Conservation (phyloP, 1,140 invertebrate genomes). For the Lepidotrigona ventralis region DNA sequence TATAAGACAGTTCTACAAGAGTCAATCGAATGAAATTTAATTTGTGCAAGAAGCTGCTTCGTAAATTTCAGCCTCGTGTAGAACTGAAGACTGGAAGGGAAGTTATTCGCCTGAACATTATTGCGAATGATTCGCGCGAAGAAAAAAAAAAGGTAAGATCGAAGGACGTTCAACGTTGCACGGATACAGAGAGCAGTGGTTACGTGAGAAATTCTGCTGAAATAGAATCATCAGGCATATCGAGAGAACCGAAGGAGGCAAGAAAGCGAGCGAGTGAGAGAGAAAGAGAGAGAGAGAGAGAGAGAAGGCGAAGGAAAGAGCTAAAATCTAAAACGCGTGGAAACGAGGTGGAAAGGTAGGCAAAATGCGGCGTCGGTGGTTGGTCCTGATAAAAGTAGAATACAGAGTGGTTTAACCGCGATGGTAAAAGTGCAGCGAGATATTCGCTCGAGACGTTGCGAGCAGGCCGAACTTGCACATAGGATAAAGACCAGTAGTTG, state of each 20-base stretch:
- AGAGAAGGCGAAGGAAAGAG: neutral
- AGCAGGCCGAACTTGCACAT: constrained; percentile 57
- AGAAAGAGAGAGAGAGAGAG: neutral
- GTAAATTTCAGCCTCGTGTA: no score
- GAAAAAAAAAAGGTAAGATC: constrained; percentile 31
- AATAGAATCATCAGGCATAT: neutral
- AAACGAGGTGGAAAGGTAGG: constrained; percentile 23
- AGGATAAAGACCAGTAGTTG: constrained; percentile 42
- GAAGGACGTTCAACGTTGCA: constrained; percentile 40
- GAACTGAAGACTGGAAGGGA: no score
- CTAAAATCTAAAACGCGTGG: neutral
- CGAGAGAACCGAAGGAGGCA: neutral
- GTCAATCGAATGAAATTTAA: no score
- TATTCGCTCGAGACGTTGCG: constrained; percentile 57
- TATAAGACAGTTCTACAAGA: no score
- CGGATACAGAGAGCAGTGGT: neutral
- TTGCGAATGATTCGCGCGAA: neutral
- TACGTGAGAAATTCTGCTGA: neutral
- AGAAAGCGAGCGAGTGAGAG: neutral
- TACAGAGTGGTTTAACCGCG: constrained; percentile 61
- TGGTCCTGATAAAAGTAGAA: constrained; percentile 56
- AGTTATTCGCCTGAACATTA: no score
- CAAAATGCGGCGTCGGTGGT: constrained; percentile 27
- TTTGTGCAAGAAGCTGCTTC: no score
- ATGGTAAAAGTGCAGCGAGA: constrained; percentile 63